Percentiles rank a stretch among this genome's conserved stretches.
phyloP scores from a whole-genome alignment of 64 coral and sea anemone species.

The Cladopsammia gracilis region DNA sequence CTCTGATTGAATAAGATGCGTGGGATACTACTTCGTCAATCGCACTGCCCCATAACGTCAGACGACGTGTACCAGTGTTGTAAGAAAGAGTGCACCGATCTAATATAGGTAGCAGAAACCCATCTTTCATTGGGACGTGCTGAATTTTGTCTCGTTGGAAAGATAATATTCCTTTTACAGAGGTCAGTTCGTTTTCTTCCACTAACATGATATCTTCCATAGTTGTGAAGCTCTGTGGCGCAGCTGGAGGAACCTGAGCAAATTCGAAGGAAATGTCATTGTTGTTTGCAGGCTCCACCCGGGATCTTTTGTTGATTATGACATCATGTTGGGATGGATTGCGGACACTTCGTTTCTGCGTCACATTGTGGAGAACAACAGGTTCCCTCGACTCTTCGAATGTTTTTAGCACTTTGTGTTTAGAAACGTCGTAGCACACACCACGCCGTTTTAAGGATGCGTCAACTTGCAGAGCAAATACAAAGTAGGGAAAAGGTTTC shows the following conservation, averaged over 20 bases:
- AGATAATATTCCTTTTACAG: background rate
- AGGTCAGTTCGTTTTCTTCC: background rate
- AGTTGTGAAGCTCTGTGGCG: background rate
- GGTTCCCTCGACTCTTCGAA: background rate
- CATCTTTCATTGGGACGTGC: background rate
- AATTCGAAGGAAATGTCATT: background rate
- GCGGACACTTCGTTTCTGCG: background rate
- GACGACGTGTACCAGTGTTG: background rate
- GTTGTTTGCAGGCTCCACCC: background rate
- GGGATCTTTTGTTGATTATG: background rate
- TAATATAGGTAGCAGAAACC: background rate
- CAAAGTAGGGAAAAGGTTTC: too few species aligned
- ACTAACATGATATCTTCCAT: background rate
- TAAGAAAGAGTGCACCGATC: background rate
- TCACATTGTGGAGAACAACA: background rate
- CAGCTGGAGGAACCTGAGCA: background rate
- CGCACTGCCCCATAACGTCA: background rate
- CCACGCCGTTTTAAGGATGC: too few species aligned
- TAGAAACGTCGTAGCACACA: too few species aligned
- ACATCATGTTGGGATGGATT: background rate
- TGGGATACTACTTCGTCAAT: background rate
- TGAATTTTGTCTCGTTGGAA: background rate
- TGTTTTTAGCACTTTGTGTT: too few species aligned
- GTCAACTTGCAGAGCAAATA: too few species aligned
- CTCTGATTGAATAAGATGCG: background rate